phyloP scores from a whole-genome alignment of 2,888 invertebrate genomes.

The Sinopyrophorus schimmeli region DNA sequence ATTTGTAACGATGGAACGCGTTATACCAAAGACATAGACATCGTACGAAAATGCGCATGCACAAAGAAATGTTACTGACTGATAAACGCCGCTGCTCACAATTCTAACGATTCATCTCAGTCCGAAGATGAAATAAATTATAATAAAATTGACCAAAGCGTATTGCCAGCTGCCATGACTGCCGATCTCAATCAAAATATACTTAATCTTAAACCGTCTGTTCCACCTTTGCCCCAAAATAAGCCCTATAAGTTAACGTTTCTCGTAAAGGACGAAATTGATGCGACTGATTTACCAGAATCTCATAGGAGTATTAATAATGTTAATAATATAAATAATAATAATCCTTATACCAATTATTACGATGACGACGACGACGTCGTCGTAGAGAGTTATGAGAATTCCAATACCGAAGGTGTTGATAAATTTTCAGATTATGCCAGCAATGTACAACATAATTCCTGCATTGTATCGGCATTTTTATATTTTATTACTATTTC shows the following conservation, averaged over 20 bases:
- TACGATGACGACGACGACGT: conserved; percentile 50
- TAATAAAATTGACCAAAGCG: conserved; percentile 15
- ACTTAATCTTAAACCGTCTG: conserved; percentile 43
- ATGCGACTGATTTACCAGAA: conserved; percentile 16
- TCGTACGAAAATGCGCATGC: conserved; percentile 96
- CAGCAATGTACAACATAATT: conserved; percentile 42
- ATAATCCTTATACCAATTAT: conserved; percentile 38
- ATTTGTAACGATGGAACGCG: conserved; percentile 91
- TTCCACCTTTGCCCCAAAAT: conserved; percentile 35
- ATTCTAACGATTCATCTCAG: conserved; percentile 49
- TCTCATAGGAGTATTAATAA: too few species aligned
- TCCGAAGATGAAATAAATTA: conserved; percentile 23
- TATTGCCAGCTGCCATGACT: conserved; percentile 34
- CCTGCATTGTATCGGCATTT: conserved; percentile 54
- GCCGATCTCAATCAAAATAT: conserved; percentile 39
- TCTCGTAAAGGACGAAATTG: conserved; percentile 47
- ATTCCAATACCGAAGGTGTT: conserved; percentile 35
- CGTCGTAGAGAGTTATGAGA: conserved; percentile 50
- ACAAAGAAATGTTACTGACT: conserved; percentile 86
- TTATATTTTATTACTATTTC: conserved; percentile 55
- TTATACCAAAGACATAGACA: conserved; percentile 94
- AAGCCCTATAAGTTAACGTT: conserved; percentile 52
- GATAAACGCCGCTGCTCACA: conserved; percentile 64
- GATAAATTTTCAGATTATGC: conserved; percentile 35
- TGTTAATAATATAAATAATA: too few species aligned